Conservation (phyloP, 2,113 vertebrate genomes). For the Argyrosomus japonicus region DNA sequence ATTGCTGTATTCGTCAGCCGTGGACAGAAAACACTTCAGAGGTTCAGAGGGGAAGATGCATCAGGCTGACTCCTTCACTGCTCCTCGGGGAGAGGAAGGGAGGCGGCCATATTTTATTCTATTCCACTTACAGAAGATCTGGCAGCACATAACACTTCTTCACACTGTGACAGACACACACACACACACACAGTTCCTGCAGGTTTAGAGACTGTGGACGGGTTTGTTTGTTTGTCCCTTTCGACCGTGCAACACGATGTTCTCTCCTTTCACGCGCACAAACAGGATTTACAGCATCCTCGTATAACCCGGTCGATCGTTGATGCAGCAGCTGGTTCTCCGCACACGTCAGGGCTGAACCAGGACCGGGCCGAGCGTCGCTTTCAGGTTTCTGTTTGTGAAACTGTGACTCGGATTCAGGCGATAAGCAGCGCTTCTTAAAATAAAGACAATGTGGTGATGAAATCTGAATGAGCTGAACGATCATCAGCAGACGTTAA, state of each 20-base stretch:
- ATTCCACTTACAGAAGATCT: background rate
- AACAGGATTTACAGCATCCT: background rate
- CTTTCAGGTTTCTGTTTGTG: background rate
- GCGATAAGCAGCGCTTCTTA: background rate
- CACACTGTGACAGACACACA: background rate
- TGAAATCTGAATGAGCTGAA: too few species aligned
- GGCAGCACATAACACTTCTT: background rate
- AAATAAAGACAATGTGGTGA: background rate
- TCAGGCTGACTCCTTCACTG: background rate
- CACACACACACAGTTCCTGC: background rate
- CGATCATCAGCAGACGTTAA: background rate
- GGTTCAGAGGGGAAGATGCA: background rate
- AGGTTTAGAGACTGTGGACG: background rate
- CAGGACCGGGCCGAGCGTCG: background rate
- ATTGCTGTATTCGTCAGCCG: background rate
- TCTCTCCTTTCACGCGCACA: background rate
- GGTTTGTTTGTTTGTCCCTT: background rate
- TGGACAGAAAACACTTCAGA: background rate
- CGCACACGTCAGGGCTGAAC: too few species aligned
- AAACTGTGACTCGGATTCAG: background rate
- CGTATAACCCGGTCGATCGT: background rate
- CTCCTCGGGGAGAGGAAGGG: constrained; percentile 17
- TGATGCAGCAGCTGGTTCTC: background rate
- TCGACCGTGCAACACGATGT: background rate
- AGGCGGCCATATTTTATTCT: constrained; percentile 37